Base-by-base conservation (phyloP, 2,113 vertebrate species). In the Taurulus bubalis region DNA sequence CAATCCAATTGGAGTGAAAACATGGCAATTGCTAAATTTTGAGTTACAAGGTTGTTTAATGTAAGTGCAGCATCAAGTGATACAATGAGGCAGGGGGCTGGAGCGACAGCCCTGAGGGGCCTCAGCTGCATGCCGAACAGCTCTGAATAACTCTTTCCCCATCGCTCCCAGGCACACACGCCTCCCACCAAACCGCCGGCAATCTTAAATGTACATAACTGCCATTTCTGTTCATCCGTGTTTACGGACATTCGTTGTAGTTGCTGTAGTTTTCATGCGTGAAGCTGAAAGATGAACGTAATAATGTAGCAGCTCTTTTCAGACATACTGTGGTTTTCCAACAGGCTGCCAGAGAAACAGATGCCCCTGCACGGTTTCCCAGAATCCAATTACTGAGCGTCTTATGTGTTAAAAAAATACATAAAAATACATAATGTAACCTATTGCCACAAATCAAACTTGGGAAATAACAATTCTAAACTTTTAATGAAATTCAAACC, bases 101-200 rank as follows among this genome's bases (percentile, higher is more conserved):
- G 45, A 74, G 80, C 28, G 28, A 70, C 40, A 70, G 55, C 80
- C 67, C 67, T 34, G 22, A 67, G 83, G 87, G 84, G 84, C 84
- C 82, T 82, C 89, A 84, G 83, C 84, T 82, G 82, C 83, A 87
- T 89, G 91, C 81, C 89, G 85, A 90, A 87, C 90, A 87, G 30
- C 30, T 3, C 30, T 32, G 30, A 32, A 32, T 92, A 90, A 85
- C 87, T 78, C 74, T 88, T 78, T 84, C 79, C 66, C 67, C 47
- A 40, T 72, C 73, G 24, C 82, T 4, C 82, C 71, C 65, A 81
- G 59, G 75, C 79, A 83, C 2, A 77, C 79, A 83, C 2, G 66
- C 79, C 87, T 83, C 32, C 1, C 30, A 68, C 76, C 69, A 59
- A 73, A 66, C 62, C 28, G 0, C 49, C 1, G 6, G 68, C 62